Base-by-base conservation (phyloP, 2,797 vertebrate species). In the Lepus oiostolus region DNA sequence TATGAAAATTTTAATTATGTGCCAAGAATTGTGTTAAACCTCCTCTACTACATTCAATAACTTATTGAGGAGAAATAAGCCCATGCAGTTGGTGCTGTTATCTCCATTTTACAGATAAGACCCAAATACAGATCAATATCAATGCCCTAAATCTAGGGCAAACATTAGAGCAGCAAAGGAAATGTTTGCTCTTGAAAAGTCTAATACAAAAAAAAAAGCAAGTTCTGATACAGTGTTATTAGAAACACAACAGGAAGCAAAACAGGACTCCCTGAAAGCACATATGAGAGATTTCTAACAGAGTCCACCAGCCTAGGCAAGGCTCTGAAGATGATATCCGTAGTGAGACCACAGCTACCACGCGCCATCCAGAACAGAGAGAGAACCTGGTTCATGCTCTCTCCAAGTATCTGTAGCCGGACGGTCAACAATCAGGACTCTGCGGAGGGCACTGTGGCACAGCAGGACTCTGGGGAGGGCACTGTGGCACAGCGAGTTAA, bases 191-290 rank as follows among this genome's bases (percentile, higher is more conserved):
- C n/a, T 92, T 35, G 24, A 75, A 87, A 93, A 76, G 60, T 3
- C 67, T 93, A 68, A 4, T 82, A 42, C 79, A 91, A 93, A 88
- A 19, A 94, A 85, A 93, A 50, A 30, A 42, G n/a, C 10, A 85
- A 65, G 4, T 22, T 81, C 38, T 30, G 85, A 70, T 32, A 86
- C 35, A 84, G 67, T n/a, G 5, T 70, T 28, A 90, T 72, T 65
- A 32, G 10, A 75, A 79, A 62, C 58, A 38, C 72, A 80, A 42
- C 30, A 30, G 22, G 12, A 22, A 68, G 17, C 38, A 38, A 86
- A 94, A 80, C 1, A 75, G 35, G 22, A 76, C 90, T 83, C 21
- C 47, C 54, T 84, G n/a, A 80, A 89, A 91, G 58, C 52, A 79
- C 14, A 30, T 17, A 62, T 26, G 14, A 90, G 28, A 70, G 24